A percentile compares a stretch with the other conserved stretches of the same genome.
Evolutionary conservation across 2,888 invertebrate genomes (phyloP).

Genomic region (Hemicrepidius hirtus): DNA sequence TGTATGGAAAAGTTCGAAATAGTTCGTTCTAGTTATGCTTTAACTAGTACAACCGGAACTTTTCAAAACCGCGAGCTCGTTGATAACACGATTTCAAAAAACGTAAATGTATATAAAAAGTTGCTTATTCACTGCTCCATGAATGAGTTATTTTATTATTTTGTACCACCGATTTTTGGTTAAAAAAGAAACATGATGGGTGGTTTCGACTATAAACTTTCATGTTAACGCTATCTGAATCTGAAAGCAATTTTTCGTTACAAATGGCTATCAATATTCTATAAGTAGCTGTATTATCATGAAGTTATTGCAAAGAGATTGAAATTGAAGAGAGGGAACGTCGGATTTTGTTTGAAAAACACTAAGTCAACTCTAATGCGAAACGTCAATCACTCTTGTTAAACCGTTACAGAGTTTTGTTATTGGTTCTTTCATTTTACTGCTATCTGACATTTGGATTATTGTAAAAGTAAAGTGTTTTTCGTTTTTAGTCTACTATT

Average conservation of each 20-base stretch:
- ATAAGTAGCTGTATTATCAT: slow-evolving; percentile 23
- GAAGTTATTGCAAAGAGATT: slow-evolving; percentile 20
- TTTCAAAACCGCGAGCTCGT: neutral
- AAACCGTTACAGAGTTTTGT: slow-evolving; percentile 33
- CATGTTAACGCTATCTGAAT: slow-evolving; percentile 10
- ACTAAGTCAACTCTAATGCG: slow-evolving; percentile 23
- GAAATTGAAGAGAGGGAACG: slow-evolving; percentile 8
- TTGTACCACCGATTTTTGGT: too few species aligned
- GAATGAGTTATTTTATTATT: too few species aligned
- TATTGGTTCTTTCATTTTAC: slow-evolving; percentile 28
- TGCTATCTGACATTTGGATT: slow-evolving; percentile 34
- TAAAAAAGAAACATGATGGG: slow-evolving; percentile 13
- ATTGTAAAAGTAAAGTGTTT: neutral
- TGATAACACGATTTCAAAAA: too few species aligned
- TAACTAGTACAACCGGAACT: neutral
- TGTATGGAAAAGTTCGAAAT: slow-evolving; percentile 12
- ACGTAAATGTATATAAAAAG: too few species aligned
- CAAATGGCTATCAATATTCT: slow-evolving; percentile 36
- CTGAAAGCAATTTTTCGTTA: slow-evolving; percentile 30
- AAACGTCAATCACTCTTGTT: slow-evolving; percentile 16
- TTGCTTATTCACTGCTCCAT: too few species aligned
- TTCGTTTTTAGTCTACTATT: neutral
- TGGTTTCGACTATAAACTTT: slow-evolving; percentile 1
- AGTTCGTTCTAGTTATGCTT: neutral
- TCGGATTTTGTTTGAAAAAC: slow-evolving; percentile 28